Conservation (phyloP, 2,888 invertebrate genomes). For the Dioctria linearis region DNA sequence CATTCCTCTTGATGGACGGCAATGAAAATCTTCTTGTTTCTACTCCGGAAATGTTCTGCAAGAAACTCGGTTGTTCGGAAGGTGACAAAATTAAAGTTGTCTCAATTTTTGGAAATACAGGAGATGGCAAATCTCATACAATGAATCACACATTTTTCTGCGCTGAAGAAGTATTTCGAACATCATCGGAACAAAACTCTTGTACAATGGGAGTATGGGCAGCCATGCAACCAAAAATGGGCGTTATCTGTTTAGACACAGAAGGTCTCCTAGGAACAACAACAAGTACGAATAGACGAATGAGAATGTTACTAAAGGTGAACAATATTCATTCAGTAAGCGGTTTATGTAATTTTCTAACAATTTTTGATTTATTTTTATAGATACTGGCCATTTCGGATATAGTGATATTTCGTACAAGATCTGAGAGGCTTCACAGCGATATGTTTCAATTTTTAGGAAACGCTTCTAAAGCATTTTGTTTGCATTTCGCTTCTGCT, state of each 20-base stretch:
- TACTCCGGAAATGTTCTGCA: slow-evolving; percentile 73
- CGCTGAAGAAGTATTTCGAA: slow-evolving; percentile 73
- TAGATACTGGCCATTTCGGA: slow-evolving; percentile 86
- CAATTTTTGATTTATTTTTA: slow-evolving; percentile 54
- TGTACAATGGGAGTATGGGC: slow-evolving; percentile 87
- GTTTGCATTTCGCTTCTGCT: slow-evolving; percentile 79
- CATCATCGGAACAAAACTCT: slow-evolving; percentile 74
- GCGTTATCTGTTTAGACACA: slow-evolving; percentile 83
- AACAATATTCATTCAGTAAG: not conserved
- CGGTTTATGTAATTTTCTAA: not conserved
- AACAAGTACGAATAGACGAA: slow-evolving; percentile 68
- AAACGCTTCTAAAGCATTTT: slow-evolving; percentile 82
- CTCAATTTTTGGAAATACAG: slow-evolving; percentile 88
- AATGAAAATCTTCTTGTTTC: slow-evolving; percentile 76
- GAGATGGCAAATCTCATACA: slow-evolving; percentile 87
- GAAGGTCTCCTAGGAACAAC: slow-evolving; percentile 81
- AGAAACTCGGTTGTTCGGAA: slow-evolving; percentile 66
- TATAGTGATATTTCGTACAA: slow-evolving; percentile 83
- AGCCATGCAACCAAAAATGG: slow-evolving; percentile 77
- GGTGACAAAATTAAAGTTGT: slow-evolving; percentile 81
- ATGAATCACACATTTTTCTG: slow-evolving; percentile 82
- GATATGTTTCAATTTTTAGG: slow-evolving; percentile 86
- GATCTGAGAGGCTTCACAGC: slow-evolving; percentile 81
- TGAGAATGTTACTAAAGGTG: slow-evolving; percentile 80
- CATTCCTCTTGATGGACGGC: slow-evolving; percentile 76